A percentile compares a stretch with the other conserved stretches of the same genome.
phyloP scores from a whole-genome alignment of 1,140 invertebrate genomes.

The Cheumatopsyche charites region DNA sequence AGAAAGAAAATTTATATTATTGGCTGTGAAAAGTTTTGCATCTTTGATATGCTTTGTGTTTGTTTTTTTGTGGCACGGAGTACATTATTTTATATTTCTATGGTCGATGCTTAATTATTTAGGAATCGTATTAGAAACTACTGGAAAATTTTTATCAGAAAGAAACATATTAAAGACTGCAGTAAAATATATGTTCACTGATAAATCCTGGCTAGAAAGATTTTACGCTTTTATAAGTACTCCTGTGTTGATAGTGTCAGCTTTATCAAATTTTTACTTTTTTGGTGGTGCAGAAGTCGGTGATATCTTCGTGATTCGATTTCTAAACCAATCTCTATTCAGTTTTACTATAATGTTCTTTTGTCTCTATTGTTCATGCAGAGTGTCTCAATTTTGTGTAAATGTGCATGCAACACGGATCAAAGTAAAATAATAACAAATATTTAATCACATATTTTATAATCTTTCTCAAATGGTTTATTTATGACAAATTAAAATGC shows the following conservation, averaged over 20 bases:
- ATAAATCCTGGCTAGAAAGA: slow-evolving; percentile 57
- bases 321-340: slow-evolving; percentile 38
- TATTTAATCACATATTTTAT: not conserved
- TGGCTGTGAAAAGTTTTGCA: slow-evolving; percentile 67
- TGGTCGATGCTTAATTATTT: slow-evolving; percentile 86
- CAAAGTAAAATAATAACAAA: too few relatives aligned
- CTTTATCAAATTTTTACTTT: slow-evolving; percentile 86
- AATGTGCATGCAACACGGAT: not conserved
- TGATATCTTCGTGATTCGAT: slow-evolving; percentile 64
- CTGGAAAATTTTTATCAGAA: slow-evolving; percentile 60
- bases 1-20: slow-evolving; percentile 49
- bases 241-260: slow-evolving; percentile 77
- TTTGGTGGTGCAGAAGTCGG: slow-evolving; percentile 77
- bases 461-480: not conserved
- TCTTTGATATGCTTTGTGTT: slow-evolving; percentile 84
- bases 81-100: slow-evolving; percentile 75
- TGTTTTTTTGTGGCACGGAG: slow-evolving; percentile 91
- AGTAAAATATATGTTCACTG: slow-evolving; percentile 54
- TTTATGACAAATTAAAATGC: not conserved
- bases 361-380: slow-evolving; percentile 52
- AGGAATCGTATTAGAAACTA: slow-evolving; percentile 74
- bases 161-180: slow-evolving; percentile 56
- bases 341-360: slow-evolving; percentile 53
- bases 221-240: slow-evolving; percentile 70
- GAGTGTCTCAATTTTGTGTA: slow-evolving; percentile 40